These are phyloP conservation scores for Corythaixoides concolor DNA, from an alignment of 2,113 vertebrate species.

Conservation along the genomic window DNA sequence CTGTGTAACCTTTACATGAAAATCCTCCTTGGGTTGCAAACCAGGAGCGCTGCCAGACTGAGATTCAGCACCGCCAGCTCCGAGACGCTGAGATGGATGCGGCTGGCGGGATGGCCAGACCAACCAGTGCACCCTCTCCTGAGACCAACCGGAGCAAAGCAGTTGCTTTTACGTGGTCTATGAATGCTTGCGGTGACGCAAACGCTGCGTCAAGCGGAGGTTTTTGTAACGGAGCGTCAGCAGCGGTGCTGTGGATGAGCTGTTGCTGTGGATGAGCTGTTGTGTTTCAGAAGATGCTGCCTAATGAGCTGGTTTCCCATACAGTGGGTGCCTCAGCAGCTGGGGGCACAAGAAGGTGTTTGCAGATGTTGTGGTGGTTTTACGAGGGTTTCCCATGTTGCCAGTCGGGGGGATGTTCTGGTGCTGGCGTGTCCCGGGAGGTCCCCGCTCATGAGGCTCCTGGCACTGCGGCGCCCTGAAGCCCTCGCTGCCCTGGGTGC, in stretches of 20 bases:
- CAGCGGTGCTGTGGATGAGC: not conserved
- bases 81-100: not conserved
- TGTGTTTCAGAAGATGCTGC: not conserved
- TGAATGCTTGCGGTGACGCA: not conserved
- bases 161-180: not conserved
- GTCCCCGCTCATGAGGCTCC: not conserved
- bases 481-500: not conserved
- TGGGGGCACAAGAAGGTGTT: not conserved
- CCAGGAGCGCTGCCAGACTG: not conserved
- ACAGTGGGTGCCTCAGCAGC: not conserved
- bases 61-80: rapidly evolving
- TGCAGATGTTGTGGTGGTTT: not conserved
- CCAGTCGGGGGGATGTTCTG: not conserved
- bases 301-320: not conserved
- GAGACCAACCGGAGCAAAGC: not conserved
- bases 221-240: not conserved
- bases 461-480: not conserved
- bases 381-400: not conserved
- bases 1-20: not conserved
- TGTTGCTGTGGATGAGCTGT: too few species aligned
- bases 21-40: not conserved
- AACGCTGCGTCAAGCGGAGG: not conserved
- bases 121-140: not conserved
- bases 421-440: not conserved
- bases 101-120: not conserved